These are phyloP conservation scores for Itoplectis maculator DNA, from an alignment of 2,888 invertebrate genomes.

Conservation along the genomic window DNA sequence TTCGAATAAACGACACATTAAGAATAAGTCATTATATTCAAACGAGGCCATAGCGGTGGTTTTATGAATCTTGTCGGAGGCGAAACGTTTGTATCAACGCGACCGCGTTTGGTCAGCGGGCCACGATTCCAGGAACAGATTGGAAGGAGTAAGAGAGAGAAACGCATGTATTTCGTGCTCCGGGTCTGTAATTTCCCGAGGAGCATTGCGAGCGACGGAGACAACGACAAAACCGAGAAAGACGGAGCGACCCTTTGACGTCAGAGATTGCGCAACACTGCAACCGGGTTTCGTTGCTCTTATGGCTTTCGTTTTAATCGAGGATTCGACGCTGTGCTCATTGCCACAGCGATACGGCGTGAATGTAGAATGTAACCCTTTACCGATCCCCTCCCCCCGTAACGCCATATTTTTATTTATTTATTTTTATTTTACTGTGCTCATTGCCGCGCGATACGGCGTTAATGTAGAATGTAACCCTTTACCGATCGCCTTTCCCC, in stretches of 20 bases:
- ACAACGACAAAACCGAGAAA: not conserved
- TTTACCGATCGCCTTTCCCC: not conserved
- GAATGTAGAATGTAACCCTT: conserved; percentile 18
- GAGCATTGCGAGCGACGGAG: not conserved
- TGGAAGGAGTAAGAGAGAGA: not conserved
- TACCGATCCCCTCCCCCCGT: not conserved
- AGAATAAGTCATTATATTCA: not conserved
- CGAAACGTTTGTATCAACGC: not conserved
- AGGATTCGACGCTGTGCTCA: conserved; percentile 14
- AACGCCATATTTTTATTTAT: no score
- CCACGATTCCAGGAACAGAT: conserved; percentile 13
- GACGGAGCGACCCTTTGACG: not conserved
- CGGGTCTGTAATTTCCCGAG: no score
- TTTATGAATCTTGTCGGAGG: not conserved
- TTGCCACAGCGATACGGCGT: not conserved
- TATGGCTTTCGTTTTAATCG: conserved; percentile 14
- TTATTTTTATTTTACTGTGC: no score
- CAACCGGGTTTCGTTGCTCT: conserved; percentile 16
- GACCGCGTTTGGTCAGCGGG: not conserved
- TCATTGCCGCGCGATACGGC: not conserved
- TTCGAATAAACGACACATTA: conserved; percentile 46
- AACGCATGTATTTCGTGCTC: no score
- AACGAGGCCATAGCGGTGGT: not conserved
- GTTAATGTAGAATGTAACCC: conserved; percentile 16
- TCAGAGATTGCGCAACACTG: conserved; percentile 26